Conservation (phyloP, 2,113 vertebrate species). For the Herpailurus yagouaroundi region DNA sequence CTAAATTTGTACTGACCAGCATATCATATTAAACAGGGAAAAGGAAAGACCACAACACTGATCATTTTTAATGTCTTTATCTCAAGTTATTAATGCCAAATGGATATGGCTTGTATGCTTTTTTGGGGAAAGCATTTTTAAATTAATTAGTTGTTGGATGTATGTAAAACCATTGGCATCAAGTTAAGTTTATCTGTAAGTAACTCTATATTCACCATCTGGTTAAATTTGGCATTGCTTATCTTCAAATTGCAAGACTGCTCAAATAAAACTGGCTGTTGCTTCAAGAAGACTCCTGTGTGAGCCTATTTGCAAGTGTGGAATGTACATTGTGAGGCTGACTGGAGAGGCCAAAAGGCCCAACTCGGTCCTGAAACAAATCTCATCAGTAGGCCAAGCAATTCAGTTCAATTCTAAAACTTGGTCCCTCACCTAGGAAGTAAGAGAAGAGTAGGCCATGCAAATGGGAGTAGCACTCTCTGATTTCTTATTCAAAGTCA, state of each 20-base stretch:
- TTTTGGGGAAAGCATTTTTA: background rate
- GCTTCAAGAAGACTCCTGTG: background rate
- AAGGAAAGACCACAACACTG: background rate
- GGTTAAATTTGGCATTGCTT: constrained; percentile 33
- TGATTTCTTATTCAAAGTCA: background rate
- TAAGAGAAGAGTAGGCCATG: background rate
- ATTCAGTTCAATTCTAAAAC: background rate
- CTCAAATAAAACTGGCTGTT: background rate
- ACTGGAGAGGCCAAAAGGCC: background rate
- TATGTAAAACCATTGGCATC: constrained; percentile 54
- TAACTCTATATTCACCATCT: constrained; percentile 55
- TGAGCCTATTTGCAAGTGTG: background rate
- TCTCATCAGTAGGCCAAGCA: background rate
- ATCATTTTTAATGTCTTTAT: constrained; percentile 38
- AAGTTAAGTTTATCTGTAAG: constrained; percentile 51
- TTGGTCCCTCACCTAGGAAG: background rate
- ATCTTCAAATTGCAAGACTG: constrained; percentile 22
- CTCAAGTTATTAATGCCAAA: constrained; percentile 41
- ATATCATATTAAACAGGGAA: constrained; percentile 6
- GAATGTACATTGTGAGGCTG: background rate
- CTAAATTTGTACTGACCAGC: background rate
- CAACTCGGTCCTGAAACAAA: background rate
- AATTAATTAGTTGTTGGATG: constrained; percentile 47
- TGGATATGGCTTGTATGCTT: background rate
- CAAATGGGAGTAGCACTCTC: background rate